Base-by-base conservation (phyloP, 1,140 invertebrate genomes). In the Dufourea novaeangliae region DNA sequence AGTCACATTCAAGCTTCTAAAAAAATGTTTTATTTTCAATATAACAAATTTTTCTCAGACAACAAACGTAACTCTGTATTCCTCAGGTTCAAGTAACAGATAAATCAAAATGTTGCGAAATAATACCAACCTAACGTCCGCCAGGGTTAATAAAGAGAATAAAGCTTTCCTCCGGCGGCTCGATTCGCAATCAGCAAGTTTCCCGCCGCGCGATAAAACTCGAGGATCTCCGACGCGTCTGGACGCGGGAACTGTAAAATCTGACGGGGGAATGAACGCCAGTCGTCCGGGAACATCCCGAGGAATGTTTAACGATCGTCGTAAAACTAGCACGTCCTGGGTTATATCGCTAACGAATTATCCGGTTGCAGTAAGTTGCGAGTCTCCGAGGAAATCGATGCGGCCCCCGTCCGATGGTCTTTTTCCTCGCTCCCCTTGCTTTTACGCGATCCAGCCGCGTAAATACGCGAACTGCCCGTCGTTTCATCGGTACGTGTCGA, bases 271-370 rank as follows among this genome's bases (percentile, higher is more conserved):
- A 32, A 46, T 11, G 41, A 29, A 46, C 14, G 32, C 32, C 57
- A 1, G 72, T 66, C 41, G 61, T 78, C 22, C 29, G 57, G 32
- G 44, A 69, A 72, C 46, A 63, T 72, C n/a, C 44, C 44, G 34
- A 27, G 46, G 54, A 56, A 78, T 69, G 68, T 72, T 78, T 71
- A 72, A 71, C 63, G 77, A 54, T 72, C 7, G 61, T 52, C 27
- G 46, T 61, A 78, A 78, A 76, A 68, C 22, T 52, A 44, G 32
- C 27, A 50, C 46, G 59, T 73, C 44, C 70, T 61, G 37, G 37
- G 63, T 74, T 74, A 67, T 77, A 73, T 81, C 69, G 75, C 25
- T 63, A 74, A 82, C 67, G 69, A 83, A 79, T 83, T 74, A 78
- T 69, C 61, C 74, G 50, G 44, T 78, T 72, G 71, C 75, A 37